phyloP scores from a whole-genome alignment of 2,888 invertebrate genomes.

The Dryomyza anilis region DNA sequence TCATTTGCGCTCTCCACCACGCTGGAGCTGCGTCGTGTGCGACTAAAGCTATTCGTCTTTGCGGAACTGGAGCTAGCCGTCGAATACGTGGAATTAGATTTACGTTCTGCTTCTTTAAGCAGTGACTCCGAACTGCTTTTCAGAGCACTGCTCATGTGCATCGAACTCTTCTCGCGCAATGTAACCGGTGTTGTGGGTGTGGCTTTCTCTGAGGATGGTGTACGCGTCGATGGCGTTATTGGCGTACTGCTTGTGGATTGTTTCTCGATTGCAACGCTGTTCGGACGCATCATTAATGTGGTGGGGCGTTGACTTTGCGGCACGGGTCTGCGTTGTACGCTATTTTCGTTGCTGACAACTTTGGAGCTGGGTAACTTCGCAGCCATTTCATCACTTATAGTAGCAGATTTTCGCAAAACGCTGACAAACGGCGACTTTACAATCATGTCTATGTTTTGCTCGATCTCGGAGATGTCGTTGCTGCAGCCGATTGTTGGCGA shows the following conservation, averaged over 20 bases:
- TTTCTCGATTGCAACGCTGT: background rate
- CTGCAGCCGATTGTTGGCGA: slow-evolving; percentile 33
- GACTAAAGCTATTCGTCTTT: slow-evolving; percentile 39
- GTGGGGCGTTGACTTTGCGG: background rate
- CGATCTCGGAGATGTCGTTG: slow-evolving; percentile 53
- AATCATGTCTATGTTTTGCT: slow-evolving; percentile 56
- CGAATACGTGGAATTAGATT: slow-evolving; percentile 13
- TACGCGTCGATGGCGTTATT: background rate
- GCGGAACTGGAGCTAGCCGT: slow-evolving; percentile 17
- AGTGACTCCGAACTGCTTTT: background rate
- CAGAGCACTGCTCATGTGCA: background rate
- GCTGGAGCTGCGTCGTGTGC: slow-evolving; percentile 45
- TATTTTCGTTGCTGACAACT: slow-evolving; percentile 31
- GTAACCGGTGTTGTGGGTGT: background rate
- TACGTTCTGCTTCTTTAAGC: background rate
- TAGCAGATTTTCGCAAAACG: slow-evolving; percentile 52
- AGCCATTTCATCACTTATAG: slow-evolving; percentile 33
- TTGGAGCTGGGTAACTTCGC: slow-evolving; percentile 19
- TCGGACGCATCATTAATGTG: no score
- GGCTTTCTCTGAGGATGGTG: background rate
- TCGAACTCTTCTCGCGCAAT: background rate
- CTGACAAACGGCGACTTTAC: slow-evolving; percentile 58
- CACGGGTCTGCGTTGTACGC: background rate
- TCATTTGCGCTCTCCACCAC: slow-evolving; percentile 50
- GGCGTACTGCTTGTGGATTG: background rate